Base-by-base conservation (phyloP, 30 jellyfish, hydroid and myxozoan genomes). In the Aurelia sp. region DNA sequence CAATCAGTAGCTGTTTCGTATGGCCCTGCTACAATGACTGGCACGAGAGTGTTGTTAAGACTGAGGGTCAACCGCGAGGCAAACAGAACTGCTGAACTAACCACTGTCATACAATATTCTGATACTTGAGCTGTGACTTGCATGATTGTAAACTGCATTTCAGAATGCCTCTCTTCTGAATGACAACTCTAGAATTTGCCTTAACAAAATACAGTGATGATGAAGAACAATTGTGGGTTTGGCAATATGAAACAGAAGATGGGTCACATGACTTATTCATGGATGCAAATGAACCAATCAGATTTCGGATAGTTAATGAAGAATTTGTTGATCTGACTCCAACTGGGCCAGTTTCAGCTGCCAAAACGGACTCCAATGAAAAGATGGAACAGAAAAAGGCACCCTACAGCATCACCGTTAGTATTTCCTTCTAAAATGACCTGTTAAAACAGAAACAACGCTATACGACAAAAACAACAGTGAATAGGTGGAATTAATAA, bases 271-370 rank as follows among this genome's bases (percentile, higher is more conserved):
- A 96, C 70, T 89, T 96, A 20, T 96, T 80, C 73, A 96, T 96
- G 98, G 99, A 96, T 71, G 88, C 88, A 15, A 91, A 91, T 53
- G 99, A 96, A 63, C 97, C 79, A 75, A 91, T 96, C 82, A 73
- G 98, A 59, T 84, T 96, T 75, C 74, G 98, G 40, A 91, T 96
- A n/a, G 86, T 96, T 41, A 97, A 91, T 69, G 99, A 96, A 76
- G 99, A 96, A 60, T 96, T 96, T 65, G 80, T 87, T 51, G 99
- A 96, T 77, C 68, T 96, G 57, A 90, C 99, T 8, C 99, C 99
- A 1, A 88, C 92, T 44, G 98, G 98, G 13, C 98, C 98, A 2
- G 86, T 92, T 10, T 82, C 94, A 10, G 62, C 98, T 0, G 75
- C 73, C 13, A 94, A 84, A 19, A 78, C 87, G 8, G 98, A 90